These are phyloP conservation scores for Gopherus flavomarginatus DNA, from an alignment of 2,113 vertebrate genomes.

Conservation along the genomic window DNA sequence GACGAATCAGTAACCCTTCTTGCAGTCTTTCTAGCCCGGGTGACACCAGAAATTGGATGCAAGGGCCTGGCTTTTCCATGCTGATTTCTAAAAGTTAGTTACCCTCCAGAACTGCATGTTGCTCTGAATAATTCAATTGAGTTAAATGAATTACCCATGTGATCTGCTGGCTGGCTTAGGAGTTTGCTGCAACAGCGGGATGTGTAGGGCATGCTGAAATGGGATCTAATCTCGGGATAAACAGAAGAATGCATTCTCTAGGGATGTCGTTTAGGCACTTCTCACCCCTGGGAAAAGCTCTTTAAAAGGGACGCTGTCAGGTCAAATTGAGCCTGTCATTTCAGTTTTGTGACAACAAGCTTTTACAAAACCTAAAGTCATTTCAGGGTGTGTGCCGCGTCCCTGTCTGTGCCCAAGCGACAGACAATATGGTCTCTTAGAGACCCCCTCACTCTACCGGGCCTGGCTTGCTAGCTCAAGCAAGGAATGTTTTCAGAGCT, in stretches of 20 bases:
- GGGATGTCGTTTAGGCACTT: not conserved
- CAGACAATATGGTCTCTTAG: not conserved
- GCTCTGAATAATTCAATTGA: not conserved
- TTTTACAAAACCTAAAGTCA: not conserved
- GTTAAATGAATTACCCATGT: not conserved
- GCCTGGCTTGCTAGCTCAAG: not conserved
- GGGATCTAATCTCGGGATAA: not conserved
- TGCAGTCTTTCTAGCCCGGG: not conserved
- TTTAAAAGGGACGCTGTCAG: fast-evolving
- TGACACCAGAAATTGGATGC: not conserved
- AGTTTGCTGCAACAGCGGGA: not conserved
- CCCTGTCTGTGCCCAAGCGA: not conserved
- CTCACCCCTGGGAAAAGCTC: not conserved
- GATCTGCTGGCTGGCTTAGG: not conserved
- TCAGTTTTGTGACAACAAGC: not conserved
- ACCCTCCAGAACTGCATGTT: not conserved
- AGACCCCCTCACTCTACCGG: not conserved
- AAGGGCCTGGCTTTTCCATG: not conserved
- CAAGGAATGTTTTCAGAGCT: not conserved
- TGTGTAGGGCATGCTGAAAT: not conserved
- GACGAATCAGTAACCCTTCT: not conserved
- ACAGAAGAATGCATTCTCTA: fast-evolving
- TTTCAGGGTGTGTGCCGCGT: fast-evolving
- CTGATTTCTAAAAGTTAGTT: not conserved
- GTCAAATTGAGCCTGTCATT: not conserved